Conservation (phyloP, 2,888 invertebrate genomes). For the Lithophane socia region DNA sequence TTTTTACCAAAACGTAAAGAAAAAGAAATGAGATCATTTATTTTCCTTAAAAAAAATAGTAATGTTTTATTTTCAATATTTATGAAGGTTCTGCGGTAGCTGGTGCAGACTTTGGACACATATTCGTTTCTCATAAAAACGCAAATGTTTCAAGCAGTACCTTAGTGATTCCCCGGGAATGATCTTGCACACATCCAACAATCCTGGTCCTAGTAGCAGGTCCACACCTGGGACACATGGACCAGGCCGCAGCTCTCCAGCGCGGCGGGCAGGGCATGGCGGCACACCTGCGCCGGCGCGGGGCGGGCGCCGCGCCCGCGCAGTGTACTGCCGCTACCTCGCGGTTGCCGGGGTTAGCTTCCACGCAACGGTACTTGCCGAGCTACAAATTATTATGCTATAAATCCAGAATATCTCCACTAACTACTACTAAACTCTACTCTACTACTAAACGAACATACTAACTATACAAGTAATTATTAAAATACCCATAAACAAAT, state of each 20-base stretch:
- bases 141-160: slow-evolving; percentile 63
- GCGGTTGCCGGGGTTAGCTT: slow-evolving; percentile 91
- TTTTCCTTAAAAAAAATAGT: no score
- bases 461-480: no score
- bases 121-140: not conserved
- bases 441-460: no score
- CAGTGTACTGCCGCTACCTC: slow-evolving; percentile 88
- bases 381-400: slow-evolving; percentile 84
- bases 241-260: slow-evolving; percentile 95
- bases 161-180: slow-evolving; percentile 86
- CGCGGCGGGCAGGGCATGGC: slow-evolving; percentile 95
- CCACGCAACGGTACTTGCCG: slow-evolving; percentile 93
- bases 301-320: slow-evolving; percentile 91
- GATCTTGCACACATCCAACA: slow-evolving; percentile 93
- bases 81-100: no score
- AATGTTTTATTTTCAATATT: no score
- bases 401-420: not conserved
- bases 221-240: slow-evolving; percentile 94
- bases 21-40: no score
- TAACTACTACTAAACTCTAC: no score
- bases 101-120: not conserved
- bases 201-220: slow-evolving; percentile 93
- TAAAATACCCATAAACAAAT: not conserved
- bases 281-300: slow-evolving; percentile 92
- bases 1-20: no score